Conservation (phyloP, 2,113 vertebrate species). For the Tichodroma muraria region DNA sequence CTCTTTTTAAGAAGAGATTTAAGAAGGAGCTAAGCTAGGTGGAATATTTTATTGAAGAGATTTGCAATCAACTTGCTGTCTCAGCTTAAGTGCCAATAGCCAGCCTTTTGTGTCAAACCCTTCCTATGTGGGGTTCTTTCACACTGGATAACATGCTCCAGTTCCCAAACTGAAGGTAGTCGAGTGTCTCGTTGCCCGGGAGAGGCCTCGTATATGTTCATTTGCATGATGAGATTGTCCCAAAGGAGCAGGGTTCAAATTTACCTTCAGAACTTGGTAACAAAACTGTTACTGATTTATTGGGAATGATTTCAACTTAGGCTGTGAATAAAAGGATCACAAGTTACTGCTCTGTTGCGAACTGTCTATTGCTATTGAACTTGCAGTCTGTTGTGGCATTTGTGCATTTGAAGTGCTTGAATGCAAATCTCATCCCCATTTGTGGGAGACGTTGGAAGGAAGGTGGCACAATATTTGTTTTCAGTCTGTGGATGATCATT, state of each 20-base stretch:
- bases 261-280: not conserved
- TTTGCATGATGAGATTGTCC: not conserved
- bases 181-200: not conserved
- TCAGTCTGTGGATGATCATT: not conserved
- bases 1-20: not conserved
- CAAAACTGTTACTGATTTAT: not conserved
- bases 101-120: not conserved
- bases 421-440: not conserved
- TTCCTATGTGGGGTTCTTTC: not conserved
- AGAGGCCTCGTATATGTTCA: not conserved
- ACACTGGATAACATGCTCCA: not conserved
- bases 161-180: not conserved
- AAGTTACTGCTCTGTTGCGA: not conserved
- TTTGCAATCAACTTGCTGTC: not conserved
- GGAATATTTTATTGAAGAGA: not conserved
- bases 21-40: not conserved
- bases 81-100: not conserved
- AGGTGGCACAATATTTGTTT: not conserved
- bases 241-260: not conserved
- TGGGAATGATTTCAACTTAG: not conserved
- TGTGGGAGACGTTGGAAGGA: not conserved
- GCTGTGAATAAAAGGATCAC: not conserved
- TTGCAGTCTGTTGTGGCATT: not conserved
- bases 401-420: not conserved
- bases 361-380: too few species aligned